Conservation (phyloP, 2,888 invertebrate genomes). For the Eupithecia tripunctaria region DNA sequence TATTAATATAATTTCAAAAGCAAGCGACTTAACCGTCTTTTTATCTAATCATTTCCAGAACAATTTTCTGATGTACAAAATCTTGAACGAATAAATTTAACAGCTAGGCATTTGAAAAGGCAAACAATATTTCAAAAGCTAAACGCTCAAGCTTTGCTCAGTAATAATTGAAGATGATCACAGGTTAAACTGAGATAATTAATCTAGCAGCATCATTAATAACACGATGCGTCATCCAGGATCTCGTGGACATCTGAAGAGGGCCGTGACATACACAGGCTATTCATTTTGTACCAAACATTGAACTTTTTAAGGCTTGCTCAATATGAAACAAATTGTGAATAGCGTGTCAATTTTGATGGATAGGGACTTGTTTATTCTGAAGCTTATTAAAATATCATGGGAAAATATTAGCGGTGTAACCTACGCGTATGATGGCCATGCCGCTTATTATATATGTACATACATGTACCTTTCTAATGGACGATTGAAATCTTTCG, state of each 20-base stretch:
- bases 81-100: not conserved
- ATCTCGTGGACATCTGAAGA: conserved; percentile 33
- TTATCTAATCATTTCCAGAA: no score
- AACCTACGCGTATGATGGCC: not conserved
- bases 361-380: conserved; percentile 18
- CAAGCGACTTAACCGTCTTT: no score
- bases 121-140: not conserved
- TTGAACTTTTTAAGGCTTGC: conserved; percentile 37
- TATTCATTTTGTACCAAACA: conserved; percentile 31
- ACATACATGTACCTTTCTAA: not conserved
- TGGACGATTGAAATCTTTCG: not conserved
- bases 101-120: not conserved
- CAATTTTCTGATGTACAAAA: no score
- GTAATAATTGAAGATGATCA: conserved; percentile 19
- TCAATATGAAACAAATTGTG: conserved; percentile 27
- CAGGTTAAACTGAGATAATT: conserved; percentile 30
- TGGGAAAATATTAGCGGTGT: conserved; percentile 5
- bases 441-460: not conserved
- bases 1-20: no score
- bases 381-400: conserved; percentile 11
- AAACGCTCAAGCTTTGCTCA: not conserved
- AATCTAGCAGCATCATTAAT: conserved; percentile 29
- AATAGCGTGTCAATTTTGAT: conserved; percentile 29
- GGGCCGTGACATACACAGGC: conserved; percentile 33
- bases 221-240: conserved; percentile 27